A percentile compares a stretch with the other conserved stretches of the same genome.
Conservation (phyloP, 2,113 vertebrate species). For the Plectropomus leopardus region DNA sequence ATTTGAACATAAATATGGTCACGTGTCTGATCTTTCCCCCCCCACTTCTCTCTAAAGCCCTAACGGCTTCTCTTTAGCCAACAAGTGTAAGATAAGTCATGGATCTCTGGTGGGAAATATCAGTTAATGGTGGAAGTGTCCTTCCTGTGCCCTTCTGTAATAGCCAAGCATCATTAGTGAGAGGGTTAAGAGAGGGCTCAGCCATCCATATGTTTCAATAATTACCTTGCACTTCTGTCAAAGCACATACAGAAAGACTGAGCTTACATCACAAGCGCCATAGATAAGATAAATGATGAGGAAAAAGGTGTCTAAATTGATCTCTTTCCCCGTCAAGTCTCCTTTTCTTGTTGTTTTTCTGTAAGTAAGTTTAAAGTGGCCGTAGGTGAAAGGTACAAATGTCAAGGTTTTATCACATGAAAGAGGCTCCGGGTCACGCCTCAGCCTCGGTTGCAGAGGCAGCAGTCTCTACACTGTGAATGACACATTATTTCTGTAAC, state of each 20-base stretch:
- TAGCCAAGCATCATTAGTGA: conserved; percentile 78
- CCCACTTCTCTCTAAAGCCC: neutral
- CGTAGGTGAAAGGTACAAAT: conserved; percentile 59
- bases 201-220: conserved; percentile 81
- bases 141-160: conserved; percentile 78
- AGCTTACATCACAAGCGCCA: conserved; percentile 3
- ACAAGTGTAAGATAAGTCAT: conserved; percentile 49
- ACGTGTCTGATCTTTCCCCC: neutral
- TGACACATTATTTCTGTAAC: conserved; percentile 87
- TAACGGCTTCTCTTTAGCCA: conserved; percentile 22
- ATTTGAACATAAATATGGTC: neutral
- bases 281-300: conserved; percentile 22
- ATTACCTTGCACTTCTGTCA: conserved; percentile 76
- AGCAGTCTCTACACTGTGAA: conserved; percentile 80
- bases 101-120: conserved; percentile 64
- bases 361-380: conserved; percentile 11
- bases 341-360: conserved; percentile 7
- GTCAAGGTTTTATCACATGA: conserved; percentile 62
- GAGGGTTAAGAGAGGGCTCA: conserved; percentile 72
- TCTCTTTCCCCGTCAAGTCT: conserved; percentile 11
- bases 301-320: conserved; percentile 5
- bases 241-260: conserved; percentile 47
- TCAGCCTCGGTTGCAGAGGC: conserved; percentile 66
- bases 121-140: conserved; percentile 75
- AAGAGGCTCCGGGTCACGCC: conserved; percentile 47